Base-by-base conservation (phyloP, 1,140 invertebrate genomes). In the Neodiprion virginianus region DNA sequence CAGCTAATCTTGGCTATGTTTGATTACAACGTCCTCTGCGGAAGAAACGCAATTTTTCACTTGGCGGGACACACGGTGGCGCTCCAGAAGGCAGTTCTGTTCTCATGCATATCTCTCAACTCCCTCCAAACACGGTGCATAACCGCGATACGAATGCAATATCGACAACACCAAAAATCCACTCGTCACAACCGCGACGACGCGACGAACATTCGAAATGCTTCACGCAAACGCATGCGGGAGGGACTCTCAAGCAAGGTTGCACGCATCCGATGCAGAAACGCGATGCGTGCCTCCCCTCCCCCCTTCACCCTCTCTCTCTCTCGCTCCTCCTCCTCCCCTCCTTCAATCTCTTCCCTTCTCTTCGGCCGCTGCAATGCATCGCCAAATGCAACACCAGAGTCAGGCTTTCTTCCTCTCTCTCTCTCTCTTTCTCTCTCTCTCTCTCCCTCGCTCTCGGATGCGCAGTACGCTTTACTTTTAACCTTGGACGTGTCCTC, bases 401-500 rank as follows among this genome's bases (percentile, higher is more conserved):
- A 7, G 53, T 61, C 53, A 61, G 11, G n/a, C 53, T 61, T 61
- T 61, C 53, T 61, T 61, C 8, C 53, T 61, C 4, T 61, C 53
- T 61, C 1, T 40, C 28, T 40, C 67, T 61, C 53, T 61, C n/a
- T 61, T 1, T 49, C n/a, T 69, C 50, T n/a, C n/a, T 14, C 67
- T 0, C 21, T 68, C n/a, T 40, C 23, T 68, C 66, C 77, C 72
- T 76, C 72, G 50, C 67, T 65, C 72, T 75, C 76, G 81, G 81
- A 81, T 78, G 75, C 75, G 70, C 48, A 74, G 74, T 81, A 76
- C 74, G 71, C 75, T 72, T 78, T 77, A 69, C 75, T 72, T 78
- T 77, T 81, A 81, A 84, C 83, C 83, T 84, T 84, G 81, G 75
- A 73, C 72, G 66, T 79, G 79, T 82, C 78, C 78, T 81, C 79